Percentiles rank a stretch among this genome's conserved stretches.
These are phyloP conservation scores for Drosophila nr. perissopoda DNA, from an alignment of 2,888 invertebrate genomes.

Conservation along the genomic window DNA sequence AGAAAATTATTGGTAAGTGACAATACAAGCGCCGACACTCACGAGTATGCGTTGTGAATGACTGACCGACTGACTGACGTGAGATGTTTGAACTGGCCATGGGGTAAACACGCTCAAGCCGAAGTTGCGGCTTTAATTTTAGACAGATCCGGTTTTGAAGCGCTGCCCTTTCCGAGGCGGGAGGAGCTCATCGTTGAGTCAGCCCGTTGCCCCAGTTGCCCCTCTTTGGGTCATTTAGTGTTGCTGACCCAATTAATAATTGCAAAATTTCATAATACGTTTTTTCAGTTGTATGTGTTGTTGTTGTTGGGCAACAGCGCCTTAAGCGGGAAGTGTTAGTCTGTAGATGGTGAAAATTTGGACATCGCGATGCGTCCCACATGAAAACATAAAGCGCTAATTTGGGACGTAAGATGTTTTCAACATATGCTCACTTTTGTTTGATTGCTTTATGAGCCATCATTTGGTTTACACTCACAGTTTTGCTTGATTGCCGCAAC, in stretches of 20 bases:
- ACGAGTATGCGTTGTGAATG: conserved; percentile 30
- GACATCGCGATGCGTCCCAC: conserved; percentile 55
- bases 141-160: conserved; percentile 68
- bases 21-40: conserved; percentile 11
- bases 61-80: conserved; percentile 45
- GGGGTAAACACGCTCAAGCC: conserved; percentile 51
- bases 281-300: conserved; percentile 4
- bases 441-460: conserved; percentile 32
- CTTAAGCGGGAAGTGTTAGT: conserved; percentile 64
- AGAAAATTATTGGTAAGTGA: conserved; percentile 51
- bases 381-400: conserved; percentile 57
- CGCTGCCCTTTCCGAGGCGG: conserved; percentile 51
- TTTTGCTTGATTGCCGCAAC: conserved; percentile 40
- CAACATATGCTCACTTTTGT: conserved; percentile 42
- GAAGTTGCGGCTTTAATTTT: conserved; percentile 13
- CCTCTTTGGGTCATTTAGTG: conserved; percentile 49
- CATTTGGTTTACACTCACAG: conserved; percentile 35
- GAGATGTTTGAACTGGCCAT: conserved; percentile 54
- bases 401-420: conserved; percentile 59
- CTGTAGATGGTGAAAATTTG: conserved; percentile 53
- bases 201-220: conserved; percentile 30
- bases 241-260: conserved; percentile 73
- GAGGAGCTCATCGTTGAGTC: conserved; percentile 34
- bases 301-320: conserved; percentile 29
- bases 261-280: conserved; percentile 68